Conservation (phyloP, 53 echinoderm and acorn worm species). For the Glandiceps talaboti region DNA sequence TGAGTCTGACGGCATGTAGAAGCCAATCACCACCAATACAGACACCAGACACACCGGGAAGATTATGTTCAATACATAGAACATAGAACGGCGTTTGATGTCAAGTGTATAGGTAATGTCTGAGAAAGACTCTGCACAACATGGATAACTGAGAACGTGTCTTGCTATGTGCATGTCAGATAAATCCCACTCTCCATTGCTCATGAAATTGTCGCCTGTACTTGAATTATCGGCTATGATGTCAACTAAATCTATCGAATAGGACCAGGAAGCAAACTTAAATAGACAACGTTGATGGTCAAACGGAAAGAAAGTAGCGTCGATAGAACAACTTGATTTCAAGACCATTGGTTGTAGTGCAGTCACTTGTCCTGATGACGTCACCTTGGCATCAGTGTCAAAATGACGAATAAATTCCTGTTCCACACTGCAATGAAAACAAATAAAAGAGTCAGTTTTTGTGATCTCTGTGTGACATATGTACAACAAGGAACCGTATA, state of each 20-base stretch:
- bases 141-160: neutral
- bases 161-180: neutral
- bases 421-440: neutral
- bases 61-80: neutral
- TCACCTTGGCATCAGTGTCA: neutral
- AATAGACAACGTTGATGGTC: neutral
- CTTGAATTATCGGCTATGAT: neutral
- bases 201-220: neutral
- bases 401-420: neutral
- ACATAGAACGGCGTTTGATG: neutral
- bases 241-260: neutral
- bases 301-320: neutral
- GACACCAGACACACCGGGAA: neutral
- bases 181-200: neutral
- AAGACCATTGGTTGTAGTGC: neutral
- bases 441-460: too few species aligned
- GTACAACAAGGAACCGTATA: too few species aligned
- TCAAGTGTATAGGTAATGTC: neutral
- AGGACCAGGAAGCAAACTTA: neutral
- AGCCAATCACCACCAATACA: neutral
- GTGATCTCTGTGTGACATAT: too few species aligned
- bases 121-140: neutral
- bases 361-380: neutral
- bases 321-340: neutral
- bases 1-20: neutral